Percentiles rank a stretch among this genome's conserved stretches.
phyloP scores from a whole-genome alignment of 2,113 vertebrate genomes.

The Ciconia boyciana region DNA sequence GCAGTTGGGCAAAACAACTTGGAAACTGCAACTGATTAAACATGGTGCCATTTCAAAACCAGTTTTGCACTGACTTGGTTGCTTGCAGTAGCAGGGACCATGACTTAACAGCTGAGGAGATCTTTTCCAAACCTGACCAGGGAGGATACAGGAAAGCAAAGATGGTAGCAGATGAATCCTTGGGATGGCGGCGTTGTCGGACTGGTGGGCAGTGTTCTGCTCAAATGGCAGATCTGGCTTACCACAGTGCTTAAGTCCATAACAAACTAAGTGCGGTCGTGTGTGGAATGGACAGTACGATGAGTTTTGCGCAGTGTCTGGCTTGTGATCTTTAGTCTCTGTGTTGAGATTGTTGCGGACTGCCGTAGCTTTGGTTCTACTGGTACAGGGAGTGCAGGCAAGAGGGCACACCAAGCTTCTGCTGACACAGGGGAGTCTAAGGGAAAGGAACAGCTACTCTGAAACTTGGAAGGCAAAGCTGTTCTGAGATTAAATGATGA shows the following conservation, averaged over 20 bases:
- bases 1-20: neutral
- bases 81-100: accelerated
- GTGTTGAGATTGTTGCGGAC: neutral
- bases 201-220: accelerated
- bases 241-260: accelerated
- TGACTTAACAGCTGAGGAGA: neutral
- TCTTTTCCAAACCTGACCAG: neutral
- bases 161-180: accelerated
- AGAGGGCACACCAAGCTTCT: neutral
- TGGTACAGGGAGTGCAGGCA: neutral
- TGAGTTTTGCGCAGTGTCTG: neutral
- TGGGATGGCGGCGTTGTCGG: accelerated
- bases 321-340: neutral
- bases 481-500: neutral
- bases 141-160: neutral
- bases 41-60: neutral
- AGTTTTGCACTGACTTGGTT: neutral
- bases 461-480: neutral
- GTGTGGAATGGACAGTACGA: accelerated
- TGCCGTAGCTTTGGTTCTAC: neutral
- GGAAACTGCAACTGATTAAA: neutral
- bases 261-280: accelerated
- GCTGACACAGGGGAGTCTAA: neutral
- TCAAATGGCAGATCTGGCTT: accelerated
- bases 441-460: neutral